Conservation (phyloP, 1,140 invertebrate genomes). For the Bombus impatiens region DNA sequence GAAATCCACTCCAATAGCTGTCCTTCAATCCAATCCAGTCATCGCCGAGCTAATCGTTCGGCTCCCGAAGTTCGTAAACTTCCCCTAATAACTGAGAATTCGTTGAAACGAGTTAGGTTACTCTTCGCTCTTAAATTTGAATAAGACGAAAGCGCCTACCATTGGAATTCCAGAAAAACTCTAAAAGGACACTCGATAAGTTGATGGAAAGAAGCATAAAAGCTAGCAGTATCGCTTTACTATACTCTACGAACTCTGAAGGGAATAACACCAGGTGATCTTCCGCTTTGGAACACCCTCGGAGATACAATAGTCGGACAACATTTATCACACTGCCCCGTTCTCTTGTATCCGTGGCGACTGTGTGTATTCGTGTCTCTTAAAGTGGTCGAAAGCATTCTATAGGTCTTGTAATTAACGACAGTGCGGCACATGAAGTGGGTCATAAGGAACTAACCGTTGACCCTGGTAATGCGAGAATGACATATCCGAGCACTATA, state of each 20-base stretch:
- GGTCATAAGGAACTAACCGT: conserved; percentile 50
- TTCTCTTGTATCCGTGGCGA: too few relatives aligned
- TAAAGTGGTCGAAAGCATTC: background rate
- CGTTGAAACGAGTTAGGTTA: background rate
- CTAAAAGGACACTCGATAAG: conserved; percentile 10
- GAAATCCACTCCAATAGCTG: background rate
- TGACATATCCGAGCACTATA: conserved; percentile 50
- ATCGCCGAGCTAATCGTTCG: background rate
- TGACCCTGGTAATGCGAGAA: conserved; percentile 1
- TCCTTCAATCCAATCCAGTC: too few relatives aligned
- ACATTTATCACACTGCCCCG: background rate
- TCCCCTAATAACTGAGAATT: background rate
- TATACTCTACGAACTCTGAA: background rate
- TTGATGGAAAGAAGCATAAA: conserved; percentile 7
- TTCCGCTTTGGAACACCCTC: background rate
- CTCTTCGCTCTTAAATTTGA: background rate
- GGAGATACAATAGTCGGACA: background rate
- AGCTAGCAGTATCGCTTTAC: conserved; percentile 22
- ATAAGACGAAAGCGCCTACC: background rate
- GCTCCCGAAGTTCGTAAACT: background rate
- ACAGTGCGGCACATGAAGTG: conserved; percentile 34
- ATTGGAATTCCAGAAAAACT: background rate
- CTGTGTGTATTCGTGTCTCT: background rate
- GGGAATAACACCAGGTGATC: background rate
- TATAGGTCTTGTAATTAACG: conserved; percentile 50